A percentile compares a stretch with the other conserved stretches of the same genome.
These are phyloP conservation scores for Myotis davidii DNA, from an alignment of 2,113 vertebrate genomes.

Conservation along the genomic window DNA sequence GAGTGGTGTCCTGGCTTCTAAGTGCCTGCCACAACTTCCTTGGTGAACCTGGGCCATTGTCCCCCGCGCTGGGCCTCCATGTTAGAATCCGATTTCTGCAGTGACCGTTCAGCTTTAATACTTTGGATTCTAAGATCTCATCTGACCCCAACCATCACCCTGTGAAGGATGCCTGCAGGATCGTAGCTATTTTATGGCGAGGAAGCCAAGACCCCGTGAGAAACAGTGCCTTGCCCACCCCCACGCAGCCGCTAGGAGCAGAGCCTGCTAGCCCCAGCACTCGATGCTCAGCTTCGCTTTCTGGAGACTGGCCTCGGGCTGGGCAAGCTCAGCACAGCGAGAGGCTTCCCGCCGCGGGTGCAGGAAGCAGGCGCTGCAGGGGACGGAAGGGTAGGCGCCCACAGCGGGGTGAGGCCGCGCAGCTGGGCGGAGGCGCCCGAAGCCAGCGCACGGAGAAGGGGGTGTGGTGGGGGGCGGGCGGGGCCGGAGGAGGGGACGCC, in stretches of 20 bases:
- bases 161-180: neutral
- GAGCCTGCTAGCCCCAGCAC: neutral
- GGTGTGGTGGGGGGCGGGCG: conserved; percentile 38
- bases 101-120: neutral
- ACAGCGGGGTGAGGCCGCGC: neutral
- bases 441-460: neutral
- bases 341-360: neutral
- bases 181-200: neutral
- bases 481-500: conserved; percentile 1
- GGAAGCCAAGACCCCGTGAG: neutral
- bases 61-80: neutral
- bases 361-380: conserved; percentile 64
- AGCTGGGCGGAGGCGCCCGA: conserved; percentile 40
- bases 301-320: neutral
- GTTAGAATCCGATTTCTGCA: neutral
- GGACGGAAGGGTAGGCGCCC: conserved; percentile 53
- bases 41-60: neutral
- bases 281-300: neutral
- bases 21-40: neutral
- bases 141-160: neutral
- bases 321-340: neutral
- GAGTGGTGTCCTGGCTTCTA: neutral
- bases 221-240: neutral
- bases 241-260: neutral
- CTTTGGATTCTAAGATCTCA: neutral